Evolutionary conservation across 2,888 invertebrate genomes (phyloP).

Genomic region (Habroteleia sp.): DNA sequence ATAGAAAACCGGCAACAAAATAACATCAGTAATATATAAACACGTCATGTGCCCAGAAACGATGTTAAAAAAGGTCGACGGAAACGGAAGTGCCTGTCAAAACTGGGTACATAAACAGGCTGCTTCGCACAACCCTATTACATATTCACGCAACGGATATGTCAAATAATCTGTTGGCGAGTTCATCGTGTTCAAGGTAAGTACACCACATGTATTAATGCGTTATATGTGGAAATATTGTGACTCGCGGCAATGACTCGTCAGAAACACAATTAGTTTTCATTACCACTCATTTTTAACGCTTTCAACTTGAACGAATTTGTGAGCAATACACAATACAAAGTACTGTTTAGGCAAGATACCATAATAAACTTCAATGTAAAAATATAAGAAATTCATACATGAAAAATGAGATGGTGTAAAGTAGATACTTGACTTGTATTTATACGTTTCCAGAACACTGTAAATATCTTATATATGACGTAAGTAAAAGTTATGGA

Average conservation of each 20-base stretch:
- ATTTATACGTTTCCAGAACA: slow-evolving; percentile 11
- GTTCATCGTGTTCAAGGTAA: slow-evolving; percentile 55
- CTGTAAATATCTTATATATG: slow-evolving; percentile 8
- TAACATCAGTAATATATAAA: slow-evolving; percentile 68
- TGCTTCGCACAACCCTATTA: slow-evolving; percentile 69
- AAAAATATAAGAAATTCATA: slow-evolving; percentile 22
- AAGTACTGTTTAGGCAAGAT: slow-evolving; percentile 25
- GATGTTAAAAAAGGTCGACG: slow-evolving; percentile 74
- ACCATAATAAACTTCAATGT: slow-evolving; percentile 28
- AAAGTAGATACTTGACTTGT: slow-evolving; percentile 3
- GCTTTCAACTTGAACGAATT: slow-evolving; percentile 41
- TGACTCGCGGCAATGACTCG: slow-evolving; percentile 44
- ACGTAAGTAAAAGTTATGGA: slow-evolving; percentile 14
- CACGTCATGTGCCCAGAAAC: slow-evolving; percentile 73
- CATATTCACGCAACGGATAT: slow-evolving; percentile 77
- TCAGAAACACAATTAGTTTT: slow-evolving; percentile 53
- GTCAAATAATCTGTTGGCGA: slow-evolving; percentile 69
- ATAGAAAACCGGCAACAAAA: slow-evolving; percentile 27
- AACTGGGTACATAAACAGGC: slow-evolving; percentile 78
- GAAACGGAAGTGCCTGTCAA: slow-evolving; percentile 80
- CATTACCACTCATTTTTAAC: slow-evolving; percentile 45
- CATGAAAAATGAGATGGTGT: slow-evolving; percentile 13
- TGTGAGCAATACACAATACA: slow-evolving; percentile 21
- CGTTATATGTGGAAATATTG: slow-evolving; percentile 38
- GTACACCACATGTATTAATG: slow-evolving; percentile 42